Percentiles rank a stretch among this genome's conserved stretches.
These are phyloP conservation scores for Agriotes lineatus DNA, from an alignment of 2,888 invertebrate species.

Conservation along the genomic window DNA sequence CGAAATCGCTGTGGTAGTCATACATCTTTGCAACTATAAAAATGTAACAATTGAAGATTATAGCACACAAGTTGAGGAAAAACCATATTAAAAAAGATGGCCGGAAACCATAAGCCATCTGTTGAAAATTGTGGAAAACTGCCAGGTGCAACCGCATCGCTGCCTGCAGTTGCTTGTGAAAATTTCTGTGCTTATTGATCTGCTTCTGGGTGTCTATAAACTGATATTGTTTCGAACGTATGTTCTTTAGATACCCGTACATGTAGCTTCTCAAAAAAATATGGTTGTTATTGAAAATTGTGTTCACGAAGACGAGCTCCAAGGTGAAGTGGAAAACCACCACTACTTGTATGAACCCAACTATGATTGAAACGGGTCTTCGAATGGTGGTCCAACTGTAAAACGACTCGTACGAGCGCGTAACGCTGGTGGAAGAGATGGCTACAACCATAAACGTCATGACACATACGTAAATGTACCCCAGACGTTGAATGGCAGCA, in stretches of 20 bases:
- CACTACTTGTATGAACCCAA: slow-evolving; percentile 22
- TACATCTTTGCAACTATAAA: slow-evolving; percentile 3
- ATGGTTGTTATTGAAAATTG: slow-evolving; percentile 1
- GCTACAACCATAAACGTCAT: neutral
- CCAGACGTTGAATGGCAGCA: neutral
- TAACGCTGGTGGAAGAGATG: slow-evolving; percentile 6
- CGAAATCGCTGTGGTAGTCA: neutral
- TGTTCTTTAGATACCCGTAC: neutral
- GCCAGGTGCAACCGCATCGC: neutral
- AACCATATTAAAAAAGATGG: slow-evolving; percentile 10
- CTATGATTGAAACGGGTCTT: slow-evolving; percentile 17
- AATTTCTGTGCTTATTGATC: too few relatives aligned
- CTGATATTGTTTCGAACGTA: too few relatives aligned
- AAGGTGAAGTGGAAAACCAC: slow-evolving; percentile 16
- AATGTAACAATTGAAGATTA: slow-evolving; percentile 13
- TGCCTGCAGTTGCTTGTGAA: neutral
- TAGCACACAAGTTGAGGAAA: neutral
- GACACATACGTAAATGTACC: neutral
- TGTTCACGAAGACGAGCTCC: neutral
- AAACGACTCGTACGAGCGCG: slow-evolving; percentile 13
- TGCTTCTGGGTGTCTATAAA: too few relatives aligned
- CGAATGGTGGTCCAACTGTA: slow-evolving; percentile 14
- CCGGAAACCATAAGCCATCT: neutral
- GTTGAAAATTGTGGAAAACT: neutral
- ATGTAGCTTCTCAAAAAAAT: neutral